phyloP scores from a whole-genome alignment of 2,113 vertebrate genomes.

The Campylomormyrus numenius region DNA sequence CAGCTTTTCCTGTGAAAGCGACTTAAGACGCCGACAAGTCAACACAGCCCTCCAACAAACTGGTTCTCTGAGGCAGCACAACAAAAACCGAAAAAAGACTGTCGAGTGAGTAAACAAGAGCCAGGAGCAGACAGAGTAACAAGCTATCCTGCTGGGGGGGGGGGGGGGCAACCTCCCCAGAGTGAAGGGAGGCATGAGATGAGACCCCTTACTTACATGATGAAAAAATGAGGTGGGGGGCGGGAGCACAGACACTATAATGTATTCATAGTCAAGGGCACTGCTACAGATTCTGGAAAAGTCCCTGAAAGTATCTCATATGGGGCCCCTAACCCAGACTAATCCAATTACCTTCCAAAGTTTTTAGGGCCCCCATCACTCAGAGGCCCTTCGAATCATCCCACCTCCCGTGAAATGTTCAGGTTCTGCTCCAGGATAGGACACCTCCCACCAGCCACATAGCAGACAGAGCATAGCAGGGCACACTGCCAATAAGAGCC shows the following conservation, averaged over 20 bases:
- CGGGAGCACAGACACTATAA: background rate
- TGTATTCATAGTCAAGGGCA: background rate
- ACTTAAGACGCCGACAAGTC: background rate
- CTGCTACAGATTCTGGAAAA: background rate
- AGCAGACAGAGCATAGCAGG: background rate
- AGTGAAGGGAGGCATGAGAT: background rate
- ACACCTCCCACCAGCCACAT: background rate
- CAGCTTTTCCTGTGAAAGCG: background rate
- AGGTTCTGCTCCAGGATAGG: background rate
- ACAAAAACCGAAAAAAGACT: background rate
- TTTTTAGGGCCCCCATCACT: background rate
- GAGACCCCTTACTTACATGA: background rate
- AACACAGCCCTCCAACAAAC: background rate
- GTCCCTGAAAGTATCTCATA: background rate
- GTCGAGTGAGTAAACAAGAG: background rate
- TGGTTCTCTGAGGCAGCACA: background rate
- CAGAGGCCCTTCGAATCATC: background rate
- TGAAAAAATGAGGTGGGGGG: background rate
- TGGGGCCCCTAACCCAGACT: background rate
- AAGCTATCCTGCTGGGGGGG: background rate
- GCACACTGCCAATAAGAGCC: background rate
- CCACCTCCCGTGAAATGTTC: background rate
- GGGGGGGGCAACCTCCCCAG: background rate
- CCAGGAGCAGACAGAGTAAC: background rate
- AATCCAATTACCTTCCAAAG: background rate